Evolutionary conservation across 2,888 invertebrate genomes (phyloP).

Genomic region (Eupeodes latifasciatus): DNA sequence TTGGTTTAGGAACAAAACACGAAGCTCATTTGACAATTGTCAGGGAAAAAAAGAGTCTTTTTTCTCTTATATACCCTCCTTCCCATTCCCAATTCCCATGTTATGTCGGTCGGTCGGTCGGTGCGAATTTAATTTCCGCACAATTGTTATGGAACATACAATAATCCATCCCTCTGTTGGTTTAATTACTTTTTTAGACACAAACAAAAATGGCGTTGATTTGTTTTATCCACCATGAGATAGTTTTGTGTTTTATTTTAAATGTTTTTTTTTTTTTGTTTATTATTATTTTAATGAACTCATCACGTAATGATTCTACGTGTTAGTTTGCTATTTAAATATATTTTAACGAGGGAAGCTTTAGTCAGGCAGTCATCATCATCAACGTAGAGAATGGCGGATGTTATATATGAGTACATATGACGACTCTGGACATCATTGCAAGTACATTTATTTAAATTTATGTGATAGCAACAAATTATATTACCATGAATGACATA

Average conservation of each 20-base stretch:
- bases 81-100: too few relatives aligned
- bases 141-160: conserved; percentile 2
- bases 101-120: neutral
- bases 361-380: neutral
- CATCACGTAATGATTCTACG: conserved; percentile 59
- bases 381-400: conserved; percentile 35
- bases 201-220: conserved; percentile 1
- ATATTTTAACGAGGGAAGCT: conserved; percentile 40
- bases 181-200: conserved; percentile 26
- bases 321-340: conserved; percentile 55
- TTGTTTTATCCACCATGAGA: conserved; percentile 38
- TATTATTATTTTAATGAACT: conserved; percentile 32
- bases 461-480: conserved; percentile 50
- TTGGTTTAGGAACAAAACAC: neutral
- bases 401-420: conserved; percentile 30
- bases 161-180: conserved; percentile 12
- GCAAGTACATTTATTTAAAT: conserved; percentile 48
- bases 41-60: neutral
- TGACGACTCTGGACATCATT: conserved; percentile 10
- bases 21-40: neutral
- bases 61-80: neutral
- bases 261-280: neutral
- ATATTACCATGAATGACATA: conserved; percentile 54
- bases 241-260: conserved; percentile 12
- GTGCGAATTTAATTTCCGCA: conserved; percentile 29